Conservation (phyloP, 2,797 vertebrate genomes). For the Manis crassicaudata region DNA sequence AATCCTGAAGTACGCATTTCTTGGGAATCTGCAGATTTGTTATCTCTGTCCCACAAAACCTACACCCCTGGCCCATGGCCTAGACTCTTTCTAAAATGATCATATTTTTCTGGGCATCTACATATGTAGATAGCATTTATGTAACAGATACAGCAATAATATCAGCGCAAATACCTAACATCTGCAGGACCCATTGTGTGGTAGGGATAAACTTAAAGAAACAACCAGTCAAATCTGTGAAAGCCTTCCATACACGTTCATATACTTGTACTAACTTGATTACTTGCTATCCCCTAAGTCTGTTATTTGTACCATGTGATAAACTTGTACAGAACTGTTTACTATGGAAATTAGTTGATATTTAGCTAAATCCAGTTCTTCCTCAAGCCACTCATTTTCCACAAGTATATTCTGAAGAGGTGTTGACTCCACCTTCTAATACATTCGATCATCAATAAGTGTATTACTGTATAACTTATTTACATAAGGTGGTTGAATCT, state of each 20-base stretch:
- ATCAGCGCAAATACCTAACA: not conserved
- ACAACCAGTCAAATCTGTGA: not conserved
- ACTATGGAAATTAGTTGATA: not conserved
- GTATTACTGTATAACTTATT: not conserved
- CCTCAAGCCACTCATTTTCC: not conserved
- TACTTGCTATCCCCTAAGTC: not conserved
- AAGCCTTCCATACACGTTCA: not conserved
- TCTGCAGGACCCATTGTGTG: not conserved
- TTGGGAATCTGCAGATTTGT: not conserved
- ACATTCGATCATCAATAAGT: not conserved
- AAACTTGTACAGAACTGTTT: not conserved
- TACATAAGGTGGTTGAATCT: not conserved
- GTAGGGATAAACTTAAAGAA: not conserved
- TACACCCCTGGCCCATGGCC: not conserved
- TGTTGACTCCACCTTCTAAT: slow-evolving; percentile 1
- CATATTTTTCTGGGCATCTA: not conserved
- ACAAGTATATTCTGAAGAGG: not conserved
- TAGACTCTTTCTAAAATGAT: not conserved
- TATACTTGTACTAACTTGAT: slow-evolving; percentile 17
- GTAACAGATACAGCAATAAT: not conserved
- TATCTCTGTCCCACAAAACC: not conserved
- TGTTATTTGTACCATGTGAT: not conserved
- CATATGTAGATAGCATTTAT: slow-evolving; percentile 7
- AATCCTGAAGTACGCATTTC: not conserved
- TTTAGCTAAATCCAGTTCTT: slow-evolving; percentile 6